A percentile compares a stretch with the other conserved stretches of the same genome.
These are phyloP conservation scores for Lypha dubia DNA, from an alignment of 2,888 invertebrate species.

Conservation along the genomic window DNA sequence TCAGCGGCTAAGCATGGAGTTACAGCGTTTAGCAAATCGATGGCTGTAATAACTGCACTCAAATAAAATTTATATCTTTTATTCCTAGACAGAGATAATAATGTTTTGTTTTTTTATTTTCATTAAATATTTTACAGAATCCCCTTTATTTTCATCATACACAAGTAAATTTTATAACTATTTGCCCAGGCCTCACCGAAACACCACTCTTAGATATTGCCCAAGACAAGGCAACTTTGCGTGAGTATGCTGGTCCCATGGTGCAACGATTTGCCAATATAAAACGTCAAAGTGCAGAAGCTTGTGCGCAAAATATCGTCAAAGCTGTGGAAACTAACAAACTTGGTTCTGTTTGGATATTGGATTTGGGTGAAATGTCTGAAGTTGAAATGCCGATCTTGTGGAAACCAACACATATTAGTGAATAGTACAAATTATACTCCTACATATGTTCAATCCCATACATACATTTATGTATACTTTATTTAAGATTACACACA, in stretches of 20 bases:
- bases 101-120: too few species aligned
- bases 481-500: too few species aligned
- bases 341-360: slow-evolving; percentile 76
- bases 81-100: neutral
- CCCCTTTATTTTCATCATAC: slow-evolving; percentile 68
- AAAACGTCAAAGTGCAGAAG: slow-evolving; percentile 74
- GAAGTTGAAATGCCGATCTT: slow-evolving; percentile 74
- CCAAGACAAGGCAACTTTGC: slow-evolving; percentile 71
- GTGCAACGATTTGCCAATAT: slow-evolving; percentile 68
- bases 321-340: slow-evolving; percentile 74
- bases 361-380: slow-evolving; percentile 74
- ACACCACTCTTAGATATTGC: slow-evolving; percentile 67
- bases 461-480: too few species aligned
- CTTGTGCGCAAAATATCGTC: slow-evolving; percentile 75
- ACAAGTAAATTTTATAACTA: slow-evolving; percentile 73
- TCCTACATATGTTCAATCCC: too few species aligned
- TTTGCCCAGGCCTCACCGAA: slow-evolving; percentile 76
- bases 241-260: slow-evolving; percentile 67
- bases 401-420: slow-evolving; percentile 71
- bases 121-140: slow-evolving; percentile 61
- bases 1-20: slow-evolving; percentile 82
- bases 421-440: slow-evolving; percentile 16
- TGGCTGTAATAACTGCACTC: slow-evolving; percentile 77
- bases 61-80: neutral
- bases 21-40: slow-evolving; percentile 80